Conservation (phyloP, 2,113 vertebrate genomes). For the Proterorhinus semilunaris region DNA sequence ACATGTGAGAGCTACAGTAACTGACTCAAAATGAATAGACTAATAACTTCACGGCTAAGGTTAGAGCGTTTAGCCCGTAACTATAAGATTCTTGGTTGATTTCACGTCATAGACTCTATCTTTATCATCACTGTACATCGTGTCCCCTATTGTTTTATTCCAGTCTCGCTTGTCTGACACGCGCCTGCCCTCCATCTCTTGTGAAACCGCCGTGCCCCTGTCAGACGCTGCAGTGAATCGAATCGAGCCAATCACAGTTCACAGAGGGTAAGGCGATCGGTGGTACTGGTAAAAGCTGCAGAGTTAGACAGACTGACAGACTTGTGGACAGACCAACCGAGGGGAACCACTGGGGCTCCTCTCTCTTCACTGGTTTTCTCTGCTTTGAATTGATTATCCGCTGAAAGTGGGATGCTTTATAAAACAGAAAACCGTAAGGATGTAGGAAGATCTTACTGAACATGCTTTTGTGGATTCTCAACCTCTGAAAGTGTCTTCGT, state of each 20-base stretch:
- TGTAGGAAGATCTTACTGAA: background rate
- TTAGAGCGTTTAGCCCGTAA: no score
- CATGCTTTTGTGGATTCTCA: background rate
- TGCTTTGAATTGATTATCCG: conserved; percentile 30
- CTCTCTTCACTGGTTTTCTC: conserved; percentile 30
- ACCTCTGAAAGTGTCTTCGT: background rate
- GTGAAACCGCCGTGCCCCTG: conserved; percentile 27
- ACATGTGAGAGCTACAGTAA: no score
- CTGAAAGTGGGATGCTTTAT: background rate
- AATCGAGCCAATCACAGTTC: conserved; percentile 48
- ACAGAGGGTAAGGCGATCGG: conserved; percentile 16
- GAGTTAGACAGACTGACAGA: conserved; percentile 27
- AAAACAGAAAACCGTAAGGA: background rate
- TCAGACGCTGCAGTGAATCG: conserved; percentile 38
- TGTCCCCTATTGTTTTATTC: background rate
- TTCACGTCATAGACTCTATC: no score
- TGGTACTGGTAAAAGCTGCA: conserved; percentile 32
- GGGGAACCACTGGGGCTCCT: conserved; percentile 20
- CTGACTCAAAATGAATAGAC: no score
- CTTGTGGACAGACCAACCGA: conserved; percentile 1
- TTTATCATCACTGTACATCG: no score
- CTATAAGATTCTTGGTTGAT: no score
- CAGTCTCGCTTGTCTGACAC: background rate
- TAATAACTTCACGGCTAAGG: no score
- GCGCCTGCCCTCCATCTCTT: conserved; percentile 30